Evolutionary conservation across 2,113 vertebrate genomes (phyloP).

Genomic region (Cervus canadensis): DNA sequence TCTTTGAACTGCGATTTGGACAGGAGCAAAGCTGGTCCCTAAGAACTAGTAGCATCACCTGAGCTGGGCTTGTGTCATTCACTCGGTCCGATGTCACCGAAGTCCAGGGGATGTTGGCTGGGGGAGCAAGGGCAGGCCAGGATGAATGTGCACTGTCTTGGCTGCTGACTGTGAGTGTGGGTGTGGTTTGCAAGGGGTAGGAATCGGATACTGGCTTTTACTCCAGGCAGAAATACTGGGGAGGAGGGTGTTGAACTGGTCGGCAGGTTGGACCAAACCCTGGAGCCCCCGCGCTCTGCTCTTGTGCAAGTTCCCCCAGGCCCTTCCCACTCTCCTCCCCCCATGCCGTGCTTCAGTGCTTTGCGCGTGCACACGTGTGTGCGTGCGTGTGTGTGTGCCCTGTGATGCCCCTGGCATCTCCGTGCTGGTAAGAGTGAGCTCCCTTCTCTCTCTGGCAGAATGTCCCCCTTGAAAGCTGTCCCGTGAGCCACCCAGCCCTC

Average conservation of each 20-base stretch:
- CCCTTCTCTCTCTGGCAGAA: background rate
- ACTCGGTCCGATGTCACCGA: background rate
- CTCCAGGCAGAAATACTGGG: background rate
- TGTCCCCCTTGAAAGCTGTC: background rate
- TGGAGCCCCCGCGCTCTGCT: background rate
- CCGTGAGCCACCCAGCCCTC: background rate
- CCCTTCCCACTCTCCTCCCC: background rate
- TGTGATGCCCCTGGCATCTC: background rate
- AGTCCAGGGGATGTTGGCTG: background rate
- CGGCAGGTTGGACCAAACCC: background rate
- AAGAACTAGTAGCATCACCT: background rate
- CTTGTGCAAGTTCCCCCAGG: background rate
- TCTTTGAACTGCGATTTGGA: background rate
- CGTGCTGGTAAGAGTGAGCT: background rate
- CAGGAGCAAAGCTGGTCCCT: background rate
- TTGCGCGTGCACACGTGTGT: accelerated
- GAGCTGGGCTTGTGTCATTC: background rate
- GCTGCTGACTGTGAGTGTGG: background rate
- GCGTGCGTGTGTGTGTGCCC: background rate
- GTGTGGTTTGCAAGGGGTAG: background rate
- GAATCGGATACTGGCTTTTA: no score
- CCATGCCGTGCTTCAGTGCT: background rate
- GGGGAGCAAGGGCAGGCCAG: background rate
- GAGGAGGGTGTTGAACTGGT: background rate
- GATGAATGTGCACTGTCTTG: background rate